Conservation (phyloP, 2,888 invertebrate species). For the Philonicus albiceps region DNA sequence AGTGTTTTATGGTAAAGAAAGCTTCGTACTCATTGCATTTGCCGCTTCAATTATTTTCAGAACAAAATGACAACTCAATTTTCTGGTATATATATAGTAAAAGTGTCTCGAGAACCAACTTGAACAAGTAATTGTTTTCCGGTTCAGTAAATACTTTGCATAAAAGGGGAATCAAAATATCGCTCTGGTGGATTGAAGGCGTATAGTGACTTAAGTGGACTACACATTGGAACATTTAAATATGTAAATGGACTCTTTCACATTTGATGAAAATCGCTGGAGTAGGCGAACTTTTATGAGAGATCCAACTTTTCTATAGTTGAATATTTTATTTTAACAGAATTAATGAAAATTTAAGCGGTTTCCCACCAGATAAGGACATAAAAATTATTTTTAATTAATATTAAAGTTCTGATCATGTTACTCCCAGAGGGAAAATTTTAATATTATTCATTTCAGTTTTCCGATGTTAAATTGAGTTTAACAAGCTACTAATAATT, state of each 20-base stretch:
- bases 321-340: not conserved
- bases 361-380: not conserved
- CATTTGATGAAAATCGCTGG: not conserved
- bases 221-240: not conserved
- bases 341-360: not conserved
- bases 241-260: not conserved
- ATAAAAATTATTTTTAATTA: not conserved
- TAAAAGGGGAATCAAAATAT: slow-evolving; percentile 15
- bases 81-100: not conserved
- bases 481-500: not conserved
- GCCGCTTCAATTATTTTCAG: slow-evolving; percentile 24
- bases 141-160: slow-evolving; percentile 12
- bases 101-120: slow-evolving; percentile 24
- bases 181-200: not conserved
- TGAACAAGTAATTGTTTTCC: slow-evolving; percentile 28
- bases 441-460: not conserved
- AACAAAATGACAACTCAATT: slow-evolving; percentile 27
- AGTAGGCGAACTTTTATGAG: not conserved
- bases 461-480: not conserved
- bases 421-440: not conserved
- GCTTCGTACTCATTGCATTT: slow-evolving; percentile 3
- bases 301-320: not conserved
- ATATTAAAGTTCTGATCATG: not conserved
- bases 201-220: not conserved
- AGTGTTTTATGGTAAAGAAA: not conserved